Conservation (phyloP, 2,797 vertebrate genomes). For the Lophius americanus region DNA sequence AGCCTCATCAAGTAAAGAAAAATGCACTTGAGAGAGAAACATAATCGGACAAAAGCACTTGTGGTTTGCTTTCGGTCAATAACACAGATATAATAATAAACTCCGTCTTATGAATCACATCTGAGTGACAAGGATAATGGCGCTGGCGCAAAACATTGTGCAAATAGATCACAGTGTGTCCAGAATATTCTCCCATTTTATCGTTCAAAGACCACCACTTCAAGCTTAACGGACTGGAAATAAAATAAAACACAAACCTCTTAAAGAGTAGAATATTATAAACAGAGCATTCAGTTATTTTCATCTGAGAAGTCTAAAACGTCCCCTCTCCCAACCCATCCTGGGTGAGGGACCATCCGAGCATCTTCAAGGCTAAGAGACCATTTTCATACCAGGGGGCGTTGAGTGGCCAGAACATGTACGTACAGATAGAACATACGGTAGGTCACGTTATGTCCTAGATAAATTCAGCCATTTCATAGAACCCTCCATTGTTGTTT, state of each 20-base stretch:
- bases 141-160: conserved; percentile 46
- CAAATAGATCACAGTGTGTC: conserved; percentile 48
- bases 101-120: conserved; percentile 71
- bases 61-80: conserved; percentile 70
- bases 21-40: conserved; percentile 64
- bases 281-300: not conserved
- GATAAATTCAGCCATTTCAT: too few relatives aligned
- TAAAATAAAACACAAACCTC: conserved; percentile 8
- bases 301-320: not conserved
- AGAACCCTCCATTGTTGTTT: too few relatives aligned
- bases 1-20: conserved; percentile 72
- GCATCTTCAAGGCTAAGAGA: not conserved
- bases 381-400: not conserved
- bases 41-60: conserved; percentile 69
- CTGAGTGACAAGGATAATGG: conserved; percentile 59
- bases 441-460: too few relatives aligned
- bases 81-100: conserved; percentile 66
- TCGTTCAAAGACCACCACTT: conserved; percentile 47
- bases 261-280: conserved; percentile 5
- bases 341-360: not conserved
- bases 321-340: too few relatives aligned
- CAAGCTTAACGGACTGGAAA: conserved; percentile 26
- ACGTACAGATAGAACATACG: too few relatives aligned
- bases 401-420: not conserved
- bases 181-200: conserved; percentile 33